Percentiles rank a stretch among this genome's conserved stretches.
These are phyloP conservation scores for Xylophagus ater DNA, from an alignment of 2,888 invertebrate species.

Conservation along the genomic window DNA sequence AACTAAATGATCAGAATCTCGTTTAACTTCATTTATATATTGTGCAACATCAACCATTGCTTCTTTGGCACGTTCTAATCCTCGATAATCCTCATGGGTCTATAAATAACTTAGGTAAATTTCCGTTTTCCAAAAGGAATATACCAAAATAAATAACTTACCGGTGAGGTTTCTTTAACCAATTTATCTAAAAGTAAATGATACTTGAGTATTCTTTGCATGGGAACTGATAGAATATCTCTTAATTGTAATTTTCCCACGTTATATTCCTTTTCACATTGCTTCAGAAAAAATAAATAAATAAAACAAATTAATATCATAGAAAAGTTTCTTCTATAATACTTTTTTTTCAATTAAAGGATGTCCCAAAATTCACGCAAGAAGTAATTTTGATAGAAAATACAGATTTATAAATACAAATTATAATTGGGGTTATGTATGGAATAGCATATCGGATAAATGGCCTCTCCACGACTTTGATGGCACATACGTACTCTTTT, in stretches of 20 bases:
- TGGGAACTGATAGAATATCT: conserved; percentile 93
- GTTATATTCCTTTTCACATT: conserved; percentile 87
- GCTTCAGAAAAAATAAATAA: conserved; percentile 44
- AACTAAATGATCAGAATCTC: conserved; percentile 87
- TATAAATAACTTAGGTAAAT: conserved; percentile 27
- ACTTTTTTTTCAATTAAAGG: too few relatives aligned
- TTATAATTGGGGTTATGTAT: too few relatives aligned
- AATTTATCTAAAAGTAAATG: conserved; percentile 85
- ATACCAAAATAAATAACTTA: conserved; percentile 35
- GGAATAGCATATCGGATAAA: too few relatives aligned
- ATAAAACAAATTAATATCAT: conserved; percentile 7
- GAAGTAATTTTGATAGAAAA: too few relatives aligned
- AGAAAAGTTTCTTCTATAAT: too few relatives aligned
- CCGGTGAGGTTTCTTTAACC: conserved; percentile 73
- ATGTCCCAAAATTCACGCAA: too few relatives aligned
- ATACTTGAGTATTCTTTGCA: conserved; percentile 97
- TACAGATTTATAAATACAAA: too few relatives aligned
- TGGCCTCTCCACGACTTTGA: too few relatives aligned
- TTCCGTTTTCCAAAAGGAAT: not conserved
- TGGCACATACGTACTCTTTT: too few relatives aligned
- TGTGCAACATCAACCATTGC: conserved; percentile 95
- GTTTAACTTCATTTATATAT: conserved; percentile 95
- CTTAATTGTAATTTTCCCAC: conserved; percentile 89
- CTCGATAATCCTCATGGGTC: conserved; percentile 73
- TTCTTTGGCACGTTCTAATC: conserved; percentile 77